Base-by-base conservation (phyloP, 2,888 invertebrate genomes). In the Phyto melanocephala region DNA sequence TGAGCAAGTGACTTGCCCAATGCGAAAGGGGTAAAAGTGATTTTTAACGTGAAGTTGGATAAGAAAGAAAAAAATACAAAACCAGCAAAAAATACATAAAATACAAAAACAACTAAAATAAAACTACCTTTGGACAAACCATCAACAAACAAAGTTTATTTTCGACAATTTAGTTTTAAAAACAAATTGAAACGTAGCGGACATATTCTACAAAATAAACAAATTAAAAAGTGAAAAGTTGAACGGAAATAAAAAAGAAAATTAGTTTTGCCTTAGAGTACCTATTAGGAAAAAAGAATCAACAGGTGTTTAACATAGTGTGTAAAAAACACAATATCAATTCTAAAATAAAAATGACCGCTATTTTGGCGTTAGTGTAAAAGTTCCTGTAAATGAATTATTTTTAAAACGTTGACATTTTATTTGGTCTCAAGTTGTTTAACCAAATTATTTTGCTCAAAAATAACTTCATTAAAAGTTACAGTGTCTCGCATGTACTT, bases 161-260 rank as follows among this genome's bases (percentile, higher is more conserved):
- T 81, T 82, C 58, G 65, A 82, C 81, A 70, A 67, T 82, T 82
- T 75, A 82, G 81, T 82, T 82, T 82, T 71, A 40, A 78, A 79
- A 71, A 79, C 58, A 65, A 58, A 75, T 71, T 67, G 81, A 79
- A 79, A 60, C 81, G 37, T 60, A 75, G 81, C 78, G 81, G 81
- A 79, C 81, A 71, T 58, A 62, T 79, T 58, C 22, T 72, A 68
- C 24, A 63, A 54, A 50, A 52, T 10, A 47, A 80, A 56, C 24
- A 20, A 24, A 24, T 47, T n/a, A n/a, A 52, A 28, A 22, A 37
- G 3, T 20, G 17, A 17, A 52, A 70, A 47, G 28, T 17, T 28
- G 15, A 60, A 60, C 28, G 5, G n/a, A 77, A 77, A 70, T 35
- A 42, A 20, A 40, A 63, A 54, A 47, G 56, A 28, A 58, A 58